These are phyloP conservation scores for Drosophila longiperda DNA, from an alignment of 2,888 invertebrate species.

Conservation along the genomic window DNA sequence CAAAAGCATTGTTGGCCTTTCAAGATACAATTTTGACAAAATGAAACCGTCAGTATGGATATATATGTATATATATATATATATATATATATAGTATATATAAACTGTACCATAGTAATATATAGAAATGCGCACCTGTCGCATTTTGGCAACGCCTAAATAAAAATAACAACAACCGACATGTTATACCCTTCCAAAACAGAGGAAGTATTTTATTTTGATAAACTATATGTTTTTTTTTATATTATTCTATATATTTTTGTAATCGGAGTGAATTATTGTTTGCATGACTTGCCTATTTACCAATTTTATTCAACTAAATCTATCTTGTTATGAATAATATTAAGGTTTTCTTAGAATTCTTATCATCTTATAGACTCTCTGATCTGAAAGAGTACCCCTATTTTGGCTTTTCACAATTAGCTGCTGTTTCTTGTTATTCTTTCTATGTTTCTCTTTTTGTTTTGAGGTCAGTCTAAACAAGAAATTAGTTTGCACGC, in stretches of 20 bases:
- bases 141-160: constrained; percentile 67
- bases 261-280: background rate
- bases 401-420: background rate
- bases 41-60: constrained; percentile 51
- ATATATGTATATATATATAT: constrained; percentile 39
- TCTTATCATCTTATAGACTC: background rate
- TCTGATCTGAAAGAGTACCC: background rate
- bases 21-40: constrained; percentile 37
- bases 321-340: background rate
- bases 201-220: too few species aligned
- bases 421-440: constrained; percentile 21
- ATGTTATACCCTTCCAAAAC: constrained; percentile 28
- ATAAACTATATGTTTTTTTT: background rate
- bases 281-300: background rate
- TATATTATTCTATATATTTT: too few species aligned
- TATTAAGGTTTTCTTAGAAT: background rate
- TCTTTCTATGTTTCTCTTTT: constrained; percentile 12
- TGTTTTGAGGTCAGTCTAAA: constrained; percentile 71
- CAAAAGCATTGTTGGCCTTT: constrained; percentile 58
- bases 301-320: background rate
- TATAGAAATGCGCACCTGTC: constrained; percentile 70
- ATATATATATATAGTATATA: constrained; percentile 26
- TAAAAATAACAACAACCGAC: constrained; percentile 76
- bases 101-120: constrained; percentile 27
- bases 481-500: constrained; percentile 47